Percentiles rank a stretch among this genome's conserved stretches.
Evolutionary conservation across 2,113 vertebrate genomes (phyloP).

Genomic region (Pyxicephalus adspersus): DNA sequence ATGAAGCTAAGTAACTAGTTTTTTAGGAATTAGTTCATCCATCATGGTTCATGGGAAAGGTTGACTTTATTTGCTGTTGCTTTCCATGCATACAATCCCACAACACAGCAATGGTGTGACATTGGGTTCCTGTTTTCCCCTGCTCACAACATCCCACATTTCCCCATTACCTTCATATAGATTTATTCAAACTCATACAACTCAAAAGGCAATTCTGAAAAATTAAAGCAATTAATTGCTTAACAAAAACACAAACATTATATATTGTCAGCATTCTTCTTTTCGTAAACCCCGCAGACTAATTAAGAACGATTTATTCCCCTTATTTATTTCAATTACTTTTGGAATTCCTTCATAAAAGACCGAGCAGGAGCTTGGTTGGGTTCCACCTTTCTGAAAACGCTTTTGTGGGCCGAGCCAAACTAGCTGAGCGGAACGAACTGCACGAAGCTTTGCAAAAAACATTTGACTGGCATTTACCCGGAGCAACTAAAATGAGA

Average conservation of each 20-base stretch:
- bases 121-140: neutral
- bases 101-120: neutral
- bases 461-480: slow-evolving; percentile 16
- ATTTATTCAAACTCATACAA: slow-evolving; percentile 1
- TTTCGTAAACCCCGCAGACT: slow-evolving; percentile 2
- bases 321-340: slow-evolving; percentile 10
- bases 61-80: no score
- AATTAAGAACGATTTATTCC: neutral
- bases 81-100: no score
- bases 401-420: neutral
- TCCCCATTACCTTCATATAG: slow-evolving; percentile 6
- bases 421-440: neutral
- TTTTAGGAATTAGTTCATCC: no score
- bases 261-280: neutral
- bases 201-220: slow-evolving; percentile 7
- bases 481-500: neutral
- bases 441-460: neutral
- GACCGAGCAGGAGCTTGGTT: slow-evolving; percentile 6
- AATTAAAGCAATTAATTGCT: slow-evolving; percentile 19
- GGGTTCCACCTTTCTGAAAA: slow-evolving; percentile 16
- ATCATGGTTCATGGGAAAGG: no score
- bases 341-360: neutral
- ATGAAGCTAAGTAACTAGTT: no score
- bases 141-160: neutral
- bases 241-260: neutral